Evolutionary conservation across 2,113 vertebrate species (phyloP), one percentile per base, ranked within the genome.

Genomic region (Corythornis vintsioides): DNA sequence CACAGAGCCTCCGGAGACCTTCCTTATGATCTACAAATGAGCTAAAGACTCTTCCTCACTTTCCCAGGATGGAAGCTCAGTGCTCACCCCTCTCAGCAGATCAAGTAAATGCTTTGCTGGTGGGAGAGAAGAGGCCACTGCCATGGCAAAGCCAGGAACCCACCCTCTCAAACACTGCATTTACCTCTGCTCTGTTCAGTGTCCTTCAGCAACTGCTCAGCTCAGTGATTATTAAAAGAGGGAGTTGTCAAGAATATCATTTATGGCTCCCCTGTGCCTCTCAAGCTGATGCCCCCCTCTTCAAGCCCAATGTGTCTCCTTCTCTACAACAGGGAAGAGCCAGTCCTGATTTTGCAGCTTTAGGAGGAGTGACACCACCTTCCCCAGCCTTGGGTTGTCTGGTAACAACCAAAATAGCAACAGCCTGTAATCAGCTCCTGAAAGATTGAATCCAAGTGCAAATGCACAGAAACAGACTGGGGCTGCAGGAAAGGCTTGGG

Each of bases 401-500:
- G 66, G 64, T 77, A 73, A 91, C 85, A 93, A 85, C 78, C 71
- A 66, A 94, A 95, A 94, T 55, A 95, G 92, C 55, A 94, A 43
- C 78, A 83, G 88, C 38, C 43, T 7, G n/a, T 50, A 91, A 95
- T 86, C 72, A 91, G 67, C 82, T 63, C 70, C 67, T 43, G 92
- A 91, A 89, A 80, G 91, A 79, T 10, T 61, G 38, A 71, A 76
- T 85, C 67, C 57, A 92, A 91, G 94, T 53, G 74, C 74, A 89
- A 89, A 85, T 35, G 20, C 22, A 40, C 50, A 53, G 40, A n/a
- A 74, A 59, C 28, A 86, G 29, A 45, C 9, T 17, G n/a, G 50
- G 35, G 45, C 71, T 87, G n/a, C 45, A 53, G 70, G 21, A 74
- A 21, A 47, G 4, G n/a, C 3, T 10, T 17, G 42, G 29, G 40